phyloP scores from a whole-genome alignment of 92 coral and sea anemone genomes.

The Galaxea fascicularis region DNA sequence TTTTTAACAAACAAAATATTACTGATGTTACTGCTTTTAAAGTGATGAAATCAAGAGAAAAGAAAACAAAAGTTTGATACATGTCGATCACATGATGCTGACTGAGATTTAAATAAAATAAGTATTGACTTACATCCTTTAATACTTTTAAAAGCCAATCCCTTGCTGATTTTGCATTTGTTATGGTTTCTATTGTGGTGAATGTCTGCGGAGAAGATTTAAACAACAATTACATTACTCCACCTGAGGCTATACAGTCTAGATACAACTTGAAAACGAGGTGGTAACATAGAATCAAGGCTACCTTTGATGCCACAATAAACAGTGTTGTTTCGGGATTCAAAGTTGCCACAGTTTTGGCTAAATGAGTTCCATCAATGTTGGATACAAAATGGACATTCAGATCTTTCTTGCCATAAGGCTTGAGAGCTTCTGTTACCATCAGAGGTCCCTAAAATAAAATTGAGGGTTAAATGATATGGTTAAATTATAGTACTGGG shows the following conservation, averaged over 20 bases:
- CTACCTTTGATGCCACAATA: conserved; percentile 96
- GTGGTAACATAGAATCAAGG: too few species aligned
- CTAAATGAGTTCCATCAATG: conserved; percentile 96
- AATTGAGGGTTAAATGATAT: background rate
- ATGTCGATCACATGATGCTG: background rate
- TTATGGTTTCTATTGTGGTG: conserved; percentile 96
- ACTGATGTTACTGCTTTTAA: too few species aligned
- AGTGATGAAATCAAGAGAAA: background rate
- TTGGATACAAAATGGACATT: conserved; percentile 96
- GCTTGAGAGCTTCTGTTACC: conserved; percentile 97
- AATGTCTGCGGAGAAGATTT: conserved; percentile 85
- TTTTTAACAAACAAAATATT: too few species aligned
- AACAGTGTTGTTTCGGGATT: conserved; percentile 92
- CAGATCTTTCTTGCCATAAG: conserved; percentile 80
- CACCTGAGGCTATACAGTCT: too few species aligned
- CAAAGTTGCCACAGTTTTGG: conserved; percentile 82
- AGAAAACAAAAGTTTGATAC: background rate
- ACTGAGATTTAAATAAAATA: background rate
- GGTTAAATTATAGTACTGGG: background rate
- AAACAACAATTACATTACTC: background rate
- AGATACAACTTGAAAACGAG: too few species aligned
- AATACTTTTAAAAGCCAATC: conserved; percentile 84
- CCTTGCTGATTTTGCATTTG: conserved; percentile 95
- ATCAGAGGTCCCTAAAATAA: conserved; percentile 87
- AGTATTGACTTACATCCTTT: conserved; percentile 74